Evolutionary conservation across 2,113 vertebrate species (phyloP), one percentile per base, ranked within the genome.

Genomic region (Trichomycterus rosablanca): DNA sequence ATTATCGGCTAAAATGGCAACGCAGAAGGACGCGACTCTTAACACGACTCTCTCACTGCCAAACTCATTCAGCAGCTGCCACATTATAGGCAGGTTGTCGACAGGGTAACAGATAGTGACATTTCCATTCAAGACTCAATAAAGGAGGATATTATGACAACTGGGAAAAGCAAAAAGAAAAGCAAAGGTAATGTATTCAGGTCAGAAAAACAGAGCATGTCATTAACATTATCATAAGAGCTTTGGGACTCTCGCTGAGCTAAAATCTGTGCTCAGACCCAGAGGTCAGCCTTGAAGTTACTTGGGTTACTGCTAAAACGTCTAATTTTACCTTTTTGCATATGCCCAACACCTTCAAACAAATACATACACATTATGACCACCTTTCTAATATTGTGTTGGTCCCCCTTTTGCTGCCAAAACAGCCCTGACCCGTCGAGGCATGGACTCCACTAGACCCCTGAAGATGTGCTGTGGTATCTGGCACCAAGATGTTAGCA

Each of bases 211-310:
- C 42, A 53, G 4, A 32, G 35, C 14, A 48, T 63, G 57, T 57
- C 45, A 63, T 63, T 58, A 63, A 26, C 59, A 52, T 57, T 26
- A 37, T 57, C 44, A 58, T n/a, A 44, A 44, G 7, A 51, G 39
- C 37, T 35, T 12, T 24, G 51, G 35, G 35, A 30, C 19, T 40
- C 42, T 34, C 49, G 26, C 37, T 32, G 35, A 63, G 39, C 19
- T 5, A 7, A 62, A 62, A 40, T 51, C 37, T n/a, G 12, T 34
- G 16, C 5, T 28, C n/a, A 52, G 48, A 62, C 59, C 35, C 23
- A 22, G 15, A 30, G 44, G 42, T 50, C 51, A 63, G 8, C 14
- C 23, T 26, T 12, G 30, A 53, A 63, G 19, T 22, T 23, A 32
- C 39, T 43, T 40, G 1, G 40, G 16, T 53, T 39, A 30, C 39